Evolutionary conservation across 2,113 vertebrate species (phyloP), one percentile per base, ranked within the genome.

Genomic region (Oreamnos americanus): DNA sequence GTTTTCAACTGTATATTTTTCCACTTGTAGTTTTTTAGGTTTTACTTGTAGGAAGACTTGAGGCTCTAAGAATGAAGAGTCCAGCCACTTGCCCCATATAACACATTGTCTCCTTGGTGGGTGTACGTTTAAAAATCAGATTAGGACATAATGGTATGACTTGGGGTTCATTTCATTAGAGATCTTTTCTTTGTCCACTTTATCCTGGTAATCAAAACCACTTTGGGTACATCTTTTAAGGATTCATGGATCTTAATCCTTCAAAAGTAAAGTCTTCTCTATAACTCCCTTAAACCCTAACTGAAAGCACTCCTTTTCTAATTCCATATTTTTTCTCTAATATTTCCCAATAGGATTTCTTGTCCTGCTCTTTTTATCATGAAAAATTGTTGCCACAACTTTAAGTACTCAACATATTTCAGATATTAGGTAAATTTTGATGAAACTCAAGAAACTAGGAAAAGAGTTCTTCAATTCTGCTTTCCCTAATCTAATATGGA

Each of bases 401-500:
- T 51, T 64, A 47, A 57, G 30, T 55, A 6, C 62, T 30, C 19
- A 88, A 17, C 4, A 85, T 36, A 84, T 87, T 97, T 84, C 45
- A 94, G 49, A 43, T 43, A 90, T 15, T 12, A n/a, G n/a, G 64
- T 95, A 49, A 55, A 64, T 81, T 97, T 74, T 93, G 36, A 93
- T 97, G 76, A 92, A 96, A 95, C 15, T 83, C n/a, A 62, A 85
- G 30, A 96, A 91, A 62, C 15, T 71, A 58, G 39, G 84, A 55
- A 91, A 97, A 45, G 21, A 67, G 53, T 93, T 97, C 10, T 82
- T 96, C 83, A 36, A 95, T 93, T 94, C 25, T 96, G 39, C 26
- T 49, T 97, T 67, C 39, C 14, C 79, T 33, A 97, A 19, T 84
- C 39, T 92, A 82, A 94, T 36, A 57, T 47, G 53, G 51, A 94